phyloP scores from a whole-genome alignment of 2,888 invertebrate species.

The Epistrophella euchroma region DNA sequence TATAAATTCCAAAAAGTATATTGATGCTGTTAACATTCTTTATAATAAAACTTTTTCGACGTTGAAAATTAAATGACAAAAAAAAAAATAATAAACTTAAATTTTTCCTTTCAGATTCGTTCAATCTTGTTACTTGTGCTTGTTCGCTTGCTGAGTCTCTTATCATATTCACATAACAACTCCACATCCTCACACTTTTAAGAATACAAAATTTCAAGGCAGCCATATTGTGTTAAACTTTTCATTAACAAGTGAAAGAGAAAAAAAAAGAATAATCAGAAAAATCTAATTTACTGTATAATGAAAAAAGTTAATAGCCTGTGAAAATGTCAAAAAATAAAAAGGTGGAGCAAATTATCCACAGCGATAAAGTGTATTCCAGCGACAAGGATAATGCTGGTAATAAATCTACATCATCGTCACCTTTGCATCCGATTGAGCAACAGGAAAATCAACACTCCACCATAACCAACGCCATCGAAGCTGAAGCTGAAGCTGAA shows the following conservation, averaged over 20 bases:
- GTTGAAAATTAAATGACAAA: slow-evolving; percentile 10
- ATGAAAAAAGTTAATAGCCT: slow-evolving; percentile 66
- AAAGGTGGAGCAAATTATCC: slow-evolving; percentile 58
- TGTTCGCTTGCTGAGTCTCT: background rate
- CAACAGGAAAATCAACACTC: slow-evolving; percentile 37
- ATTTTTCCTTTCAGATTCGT: slow-evolving; percentile 17
- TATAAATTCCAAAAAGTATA: background rate
- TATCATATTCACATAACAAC: slow-evolving; percentile 19
- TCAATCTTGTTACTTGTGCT: background rate
- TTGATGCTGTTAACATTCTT: background rate
- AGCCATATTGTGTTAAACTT: slow-evolving; percentile 25
- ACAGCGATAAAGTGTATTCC: slow-evolving; percentile 46
- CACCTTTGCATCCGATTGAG: slow-evolving; percentile 53
- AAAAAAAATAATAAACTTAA: too few species aligned
- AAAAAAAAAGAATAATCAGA: slow-evolving; percentile 2
- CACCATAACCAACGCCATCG: slow-evolving; percentile 1
- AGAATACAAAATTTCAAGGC: background rate
- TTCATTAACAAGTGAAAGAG: slow-evolving; percentile 18
- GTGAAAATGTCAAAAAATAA: slow-evolving; percentile 66
- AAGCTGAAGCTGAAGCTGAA: slow-evolving; percentile 24
- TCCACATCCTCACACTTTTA: background rate
- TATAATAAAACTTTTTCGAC: background rate
- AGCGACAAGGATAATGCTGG: slow-evolving; percentile 50
- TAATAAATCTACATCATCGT: slow-evolving; percentile 61
- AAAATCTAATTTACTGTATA: slow-evolving; percentile 49